Evolutionary conservation across 2,888 invertebrate species (phyloP), one percentile per base, ranked within the genome.

Genomic region (Ormyrus rosae): DNA sequence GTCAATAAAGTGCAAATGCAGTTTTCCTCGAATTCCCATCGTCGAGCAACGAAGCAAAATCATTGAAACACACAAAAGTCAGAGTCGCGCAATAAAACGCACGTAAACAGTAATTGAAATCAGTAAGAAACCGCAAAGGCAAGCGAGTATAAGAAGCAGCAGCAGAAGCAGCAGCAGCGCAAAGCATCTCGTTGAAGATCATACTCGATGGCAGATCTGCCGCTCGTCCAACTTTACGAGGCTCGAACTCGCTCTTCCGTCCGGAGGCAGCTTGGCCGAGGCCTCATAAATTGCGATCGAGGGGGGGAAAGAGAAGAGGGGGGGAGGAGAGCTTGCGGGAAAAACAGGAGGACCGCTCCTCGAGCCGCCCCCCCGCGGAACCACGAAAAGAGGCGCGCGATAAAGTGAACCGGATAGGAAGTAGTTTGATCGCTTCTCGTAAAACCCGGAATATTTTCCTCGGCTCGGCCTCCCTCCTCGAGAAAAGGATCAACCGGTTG

Each of bases 401-500:
- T 68, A 73, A 79, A 69, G 63, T 45, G 63, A 63, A 61, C 58
- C 50, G 75, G 76, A 77, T 81, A 73, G 68, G 67, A 68, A 73
- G 75, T 58, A 77, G 68, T 63, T 81, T 71, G 75, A 81, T 81
- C 77, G 78, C 53, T 48, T 46, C 61, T 72, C 81, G 78, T 77
- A 73, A 74, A 81, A 81, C 56, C 60, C 60, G 61, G 70, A 78
- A 81, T 78, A 74, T 81, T 81, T 74, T 78, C 64, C 67, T 70
- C 65, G 46, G 34, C 34, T 19, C 6, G 45, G 9, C 9, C 8
- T 2, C 45, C 53, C 5, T 11, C 7, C 72, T 13, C 64, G 46
- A 60, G 34, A 34, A 34, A 70, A 75, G 81, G 73, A 81, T 78
- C 81, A 77, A 77, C 81, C 81, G 73, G 81, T 81, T 77, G 77